Conservation (phyloP, 2,888 invertebrate species). For the Scelioninae gen. 1 region DNA sequence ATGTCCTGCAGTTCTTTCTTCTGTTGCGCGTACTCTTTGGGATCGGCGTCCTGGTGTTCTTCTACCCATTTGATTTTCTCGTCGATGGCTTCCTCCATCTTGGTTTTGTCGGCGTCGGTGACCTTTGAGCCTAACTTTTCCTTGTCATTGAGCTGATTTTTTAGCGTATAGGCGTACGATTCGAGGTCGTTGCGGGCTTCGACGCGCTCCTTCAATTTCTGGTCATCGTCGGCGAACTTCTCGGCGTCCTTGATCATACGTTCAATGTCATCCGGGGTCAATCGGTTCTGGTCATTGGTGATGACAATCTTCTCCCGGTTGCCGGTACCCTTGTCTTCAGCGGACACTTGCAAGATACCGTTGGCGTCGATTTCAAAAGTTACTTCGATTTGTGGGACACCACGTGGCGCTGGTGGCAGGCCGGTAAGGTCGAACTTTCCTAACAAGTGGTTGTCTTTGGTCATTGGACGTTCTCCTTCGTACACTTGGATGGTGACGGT, state of each 20-base stretch:
- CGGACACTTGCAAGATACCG: constrained; percentile 97
- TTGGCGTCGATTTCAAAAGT: constrained; percentile 98
- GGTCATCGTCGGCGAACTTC: constrained; percentile 99
- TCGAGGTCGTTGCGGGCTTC: constrained; percentile 98
- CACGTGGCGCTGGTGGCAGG: constrained; percentile 97
- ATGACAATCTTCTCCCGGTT: constrained; percentile 99
- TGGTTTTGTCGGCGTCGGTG: constrained; percentile 95
- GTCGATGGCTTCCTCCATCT: constrained; percentile 98
- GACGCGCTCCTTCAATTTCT: constrained; percentile 97
- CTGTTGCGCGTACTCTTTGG: constrained; percentile 96
- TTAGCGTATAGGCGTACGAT: constrained; percentile 98
- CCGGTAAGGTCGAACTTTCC: constrained; percentile 99
- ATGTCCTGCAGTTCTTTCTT: constrained; percentile 97
- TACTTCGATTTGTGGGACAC: constrained; percentile 97
- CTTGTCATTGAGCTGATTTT: constrained; percentile 98
- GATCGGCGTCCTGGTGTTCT: constrained; percentile 95
- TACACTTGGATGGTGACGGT: constrained; percentile 98
- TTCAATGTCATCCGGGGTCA: constrained; percentile 99
- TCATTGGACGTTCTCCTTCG: constrained; percentile 99
- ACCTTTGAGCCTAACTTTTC: constrained; percentile 97
- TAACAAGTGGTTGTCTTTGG: constrained; percentile 99
- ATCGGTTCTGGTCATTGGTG: constrained; percentile 98
- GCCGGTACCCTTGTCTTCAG: constrained; percentile 99
- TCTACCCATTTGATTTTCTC: constrained; percentile 99
- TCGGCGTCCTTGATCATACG: constrained; percentile 99